Conservation (phyloP, 2,113 vertebrate species). For the Stegostoma tigrinum region DNA sequence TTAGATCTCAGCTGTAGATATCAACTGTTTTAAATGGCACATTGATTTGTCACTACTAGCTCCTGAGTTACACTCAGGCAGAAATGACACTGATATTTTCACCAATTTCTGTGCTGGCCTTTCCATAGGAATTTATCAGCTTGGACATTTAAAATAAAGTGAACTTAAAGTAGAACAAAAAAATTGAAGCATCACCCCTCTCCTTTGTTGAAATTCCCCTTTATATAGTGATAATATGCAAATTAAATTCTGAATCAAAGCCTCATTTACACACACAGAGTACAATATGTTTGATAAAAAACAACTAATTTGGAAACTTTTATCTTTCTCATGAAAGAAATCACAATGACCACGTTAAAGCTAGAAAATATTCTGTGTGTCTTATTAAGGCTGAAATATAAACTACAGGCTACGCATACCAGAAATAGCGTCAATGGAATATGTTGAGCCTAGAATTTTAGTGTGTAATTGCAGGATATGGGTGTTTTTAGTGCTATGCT, state of each 20-base stretch:
- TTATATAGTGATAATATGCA: neutral
- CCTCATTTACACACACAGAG: neutral
- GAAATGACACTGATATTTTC: neutral
- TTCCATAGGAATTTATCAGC: neutral
- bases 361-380: neutral
- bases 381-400: neutral
- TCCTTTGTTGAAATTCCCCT: neutral
- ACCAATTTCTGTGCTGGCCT: neutral
- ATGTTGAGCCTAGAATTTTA: neutral
- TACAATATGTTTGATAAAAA: neutral
- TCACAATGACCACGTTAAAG: neutral
- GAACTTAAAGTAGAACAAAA: neutral
- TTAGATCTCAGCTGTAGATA: neutral
- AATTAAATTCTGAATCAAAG: neutral
- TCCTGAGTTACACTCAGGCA: neutral
- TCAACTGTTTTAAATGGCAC: neutral
- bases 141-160: neutral
- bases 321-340: neutral
- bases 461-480: no score
- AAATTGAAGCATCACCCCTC: neutral
- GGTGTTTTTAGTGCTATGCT: neutral
- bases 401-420: neutral
- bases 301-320: neutral
- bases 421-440: neutral
- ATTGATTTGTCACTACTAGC: neutral